phyloP scores from a whole-genome alignment of 2,888 invertebrate species.

The Caradrina kadenii region DNA sequence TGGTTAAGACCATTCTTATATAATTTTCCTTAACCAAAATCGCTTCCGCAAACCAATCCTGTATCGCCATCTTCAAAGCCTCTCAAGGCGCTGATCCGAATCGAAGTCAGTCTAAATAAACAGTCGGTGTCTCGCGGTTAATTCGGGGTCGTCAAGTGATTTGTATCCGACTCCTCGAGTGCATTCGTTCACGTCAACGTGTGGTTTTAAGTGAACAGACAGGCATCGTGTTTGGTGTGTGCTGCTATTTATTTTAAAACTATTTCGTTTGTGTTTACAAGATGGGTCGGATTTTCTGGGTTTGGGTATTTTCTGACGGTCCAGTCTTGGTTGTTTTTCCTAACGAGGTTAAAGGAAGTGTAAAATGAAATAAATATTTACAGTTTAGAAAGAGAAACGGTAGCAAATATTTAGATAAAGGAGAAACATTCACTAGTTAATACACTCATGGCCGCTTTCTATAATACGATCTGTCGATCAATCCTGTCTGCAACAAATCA shows the following conservation, averaged over 20 bases:
- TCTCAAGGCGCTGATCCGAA: constrained; percentile 49
- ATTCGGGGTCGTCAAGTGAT: constrained; percentile 78
- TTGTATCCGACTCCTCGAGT: constrained; percentile 71
- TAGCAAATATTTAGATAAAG: constrained; percentile 15
- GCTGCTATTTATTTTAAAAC: constrained; percentile 55
- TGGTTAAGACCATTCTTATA: not conserved
- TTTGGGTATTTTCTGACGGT: constrained; percentile 37
- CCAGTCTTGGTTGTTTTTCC: constrained; percentile 33
- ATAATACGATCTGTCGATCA: too few relatives aligned
- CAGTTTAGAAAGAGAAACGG: constrained; percentile 2
- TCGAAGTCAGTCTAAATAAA: constrained; percentile 72
- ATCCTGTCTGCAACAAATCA: too few relatives aligned
- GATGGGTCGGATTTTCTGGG: constrained; percentile 36
- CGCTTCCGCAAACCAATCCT: constrained; percentile 23
- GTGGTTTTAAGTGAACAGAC: constrained; percentile 63
- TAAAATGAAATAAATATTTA: constrained; percentile 35
- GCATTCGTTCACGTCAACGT: constrained; percentile 72
- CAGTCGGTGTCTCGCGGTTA: constrained; percentile 75
- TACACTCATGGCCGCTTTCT: not conserved
- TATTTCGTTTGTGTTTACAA: constrained; percentile 58
- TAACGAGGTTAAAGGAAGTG: constrained; percentile 15
- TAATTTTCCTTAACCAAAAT: constrained; percentile 22
- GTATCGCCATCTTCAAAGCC: constrained; percentile 57
- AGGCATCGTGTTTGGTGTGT: constrained; percentile 51
- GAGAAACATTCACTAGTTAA: constrained; percentile 12